Evolutionary conservation across 2,888 invertebrate genomes (phyloP), one percentile per base, ranked within the genome.

Genomic region (Myopa testacea): DNA sequence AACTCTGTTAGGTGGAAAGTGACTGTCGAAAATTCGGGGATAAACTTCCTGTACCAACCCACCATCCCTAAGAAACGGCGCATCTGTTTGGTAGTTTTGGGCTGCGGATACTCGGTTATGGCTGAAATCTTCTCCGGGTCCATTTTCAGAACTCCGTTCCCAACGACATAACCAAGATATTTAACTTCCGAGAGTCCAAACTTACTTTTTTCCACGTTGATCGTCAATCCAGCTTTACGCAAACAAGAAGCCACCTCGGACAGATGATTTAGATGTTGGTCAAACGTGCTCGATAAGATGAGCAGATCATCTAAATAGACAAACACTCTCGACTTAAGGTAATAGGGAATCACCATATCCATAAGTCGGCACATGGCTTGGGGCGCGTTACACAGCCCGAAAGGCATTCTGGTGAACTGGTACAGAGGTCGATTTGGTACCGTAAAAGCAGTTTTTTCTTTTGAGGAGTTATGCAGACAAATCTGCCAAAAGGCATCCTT

Each of bases 221-320:
- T 79, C 1, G 78, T 76, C 8, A 79, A n/a, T 0, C 76, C 76
- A 6, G 76, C 75, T 14, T 72, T 67, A 12, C 65, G 50, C 7
- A 81, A 75, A 7, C 65, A 69, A 0, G 62, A 34, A 1, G 80
- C 79, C 1, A 81, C 75, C 40, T 72, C 58, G n/a, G 60, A 19
- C 4, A 81, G 52, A 14, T 80, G 50, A 3, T 45, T 16, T 1
- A 80, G 0, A 12, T 80, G 80, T 3, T 71, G 40, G 0, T 69
- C 63, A 12, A 79, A 79, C 50, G 76, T 73, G 10, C 63, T 74
- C 8, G 65, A 80, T 0, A 70, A 37, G 4, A 81, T 16, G 0
- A 80, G 50, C 10, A 81, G 67, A 52, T 82, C 82, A 34, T 81
- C 79, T 0, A 82, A 40, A 65, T 79, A 78, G 0, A 76, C 78